Percentiles rank a stretch among this genome's conserved stretches.
Evolutionary conservation across 1,140 invertebrate species (phyloP).

Genomic region (Ylistrum balloti): DNA sequence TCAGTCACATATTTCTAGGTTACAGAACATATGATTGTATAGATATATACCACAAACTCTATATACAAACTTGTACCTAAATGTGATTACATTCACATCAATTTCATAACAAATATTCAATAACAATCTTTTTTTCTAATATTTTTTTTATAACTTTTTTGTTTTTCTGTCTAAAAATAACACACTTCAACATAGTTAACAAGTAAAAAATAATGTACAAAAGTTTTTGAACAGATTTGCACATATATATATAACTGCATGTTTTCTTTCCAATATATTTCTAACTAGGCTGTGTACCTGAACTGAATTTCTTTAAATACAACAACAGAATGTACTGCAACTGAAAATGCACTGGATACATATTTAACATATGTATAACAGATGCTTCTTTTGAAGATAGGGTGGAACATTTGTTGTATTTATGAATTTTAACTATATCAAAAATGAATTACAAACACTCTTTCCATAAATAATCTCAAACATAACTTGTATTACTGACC

Average conservation of each 20-base stretch:
- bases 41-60: slow-evolving; percentile 28
- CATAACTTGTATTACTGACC: not conserved
- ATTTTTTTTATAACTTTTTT: slow-evolving; percentile 30
- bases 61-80: slow-evolving; percentile 36
- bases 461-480: not conserved
- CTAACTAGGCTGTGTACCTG: not conserved
- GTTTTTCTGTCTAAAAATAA: slow-evolving; percentile 40
- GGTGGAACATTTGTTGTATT: not conserved
- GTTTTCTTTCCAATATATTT: not conserved
- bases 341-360: not conserved
- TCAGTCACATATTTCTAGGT: slow-evolving; percentile 13
- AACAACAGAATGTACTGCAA: not conserved
- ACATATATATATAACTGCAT: not conserved
- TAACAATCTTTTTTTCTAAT: slow-evolving; percentile 35
- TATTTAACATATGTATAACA: not conserved
- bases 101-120: slow-evolving; percentile 23
- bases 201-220: slow-evolving; percentile 40
- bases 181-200: slow-evolving; percentile 38
- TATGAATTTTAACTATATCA: not conserved
- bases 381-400: not conserved
- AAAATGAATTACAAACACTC: slow-evolving; percentile 35
- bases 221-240: slow-evolving; percentile 34
- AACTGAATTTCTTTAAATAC: not conserved
- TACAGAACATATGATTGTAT: slow-evolving; percentile 34
- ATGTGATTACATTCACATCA: slow-evolving; percentile 20